Percentiles rank a stretch among this genome's conserved stretches.
Conservation (phyloP, 2,113 vertebrate genomes). For the Loxodonta africana region DNA sequence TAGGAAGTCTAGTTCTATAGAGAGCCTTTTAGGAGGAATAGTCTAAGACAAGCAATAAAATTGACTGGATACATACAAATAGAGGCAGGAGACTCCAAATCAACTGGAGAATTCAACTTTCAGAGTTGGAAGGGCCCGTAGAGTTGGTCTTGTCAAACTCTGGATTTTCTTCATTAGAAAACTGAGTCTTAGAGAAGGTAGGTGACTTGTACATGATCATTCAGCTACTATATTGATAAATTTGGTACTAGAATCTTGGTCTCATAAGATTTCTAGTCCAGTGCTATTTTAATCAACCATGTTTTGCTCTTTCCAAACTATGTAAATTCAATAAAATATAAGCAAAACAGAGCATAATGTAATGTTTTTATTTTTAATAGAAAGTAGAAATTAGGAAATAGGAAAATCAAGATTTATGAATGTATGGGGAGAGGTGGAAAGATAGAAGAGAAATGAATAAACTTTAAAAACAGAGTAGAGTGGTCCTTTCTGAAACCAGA, state of each 20-base stretch:
- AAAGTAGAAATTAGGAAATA: background rate
- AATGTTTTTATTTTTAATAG: slow-evolving; percentile 1
- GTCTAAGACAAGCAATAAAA: background rate
- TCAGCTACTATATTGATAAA: background rate
- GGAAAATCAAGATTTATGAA: background rate
- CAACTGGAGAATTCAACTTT: background rate
- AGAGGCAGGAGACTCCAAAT: background rate
- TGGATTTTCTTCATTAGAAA: background rate
- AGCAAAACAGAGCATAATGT: background rate
- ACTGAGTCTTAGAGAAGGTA: background rate
- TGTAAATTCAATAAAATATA: background rate
- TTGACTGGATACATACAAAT: background rate
- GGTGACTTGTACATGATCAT: background rate
- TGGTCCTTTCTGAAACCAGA: background rate
- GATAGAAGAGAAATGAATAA: background rate
- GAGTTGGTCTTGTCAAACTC: background rate
- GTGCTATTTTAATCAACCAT: background rate
- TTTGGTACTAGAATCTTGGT: background rate
- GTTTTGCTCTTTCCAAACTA: background rate
- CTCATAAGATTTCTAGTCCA: background rate
- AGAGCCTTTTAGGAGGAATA: background rate
- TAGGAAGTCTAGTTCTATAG: background rate
- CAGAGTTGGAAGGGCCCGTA: background rate
- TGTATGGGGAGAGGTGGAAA: background rate
- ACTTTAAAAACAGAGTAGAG: background rate